Evolutionary conservation across 2,113 vertebrate genomes (phyloP).

Genomic region (Petromus typicus): DNA sequence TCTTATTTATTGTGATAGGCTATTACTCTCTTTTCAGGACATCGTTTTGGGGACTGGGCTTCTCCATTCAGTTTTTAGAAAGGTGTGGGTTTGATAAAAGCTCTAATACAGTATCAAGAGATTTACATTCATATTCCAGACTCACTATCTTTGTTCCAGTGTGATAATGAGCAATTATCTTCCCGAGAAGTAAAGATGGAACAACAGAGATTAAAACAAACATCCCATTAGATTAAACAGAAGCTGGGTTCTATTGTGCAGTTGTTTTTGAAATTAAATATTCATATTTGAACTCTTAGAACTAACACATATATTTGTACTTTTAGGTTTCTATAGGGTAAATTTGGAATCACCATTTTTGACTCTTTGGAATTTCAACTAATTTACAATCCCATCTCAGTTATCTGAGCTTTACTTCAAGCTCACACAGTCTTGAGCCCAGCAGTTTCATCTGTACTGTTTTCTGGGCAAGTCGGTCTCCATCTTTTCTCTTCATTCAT

Average conservation of each 20-base stretch:
- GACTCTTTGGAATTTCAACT: neutral
- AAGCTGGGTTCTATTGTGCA: neutral
- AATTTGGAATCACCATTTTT: neutral
- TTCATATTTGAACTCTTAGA: slow-evolving; percentile 2
- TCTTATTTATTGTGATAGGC: neutral
- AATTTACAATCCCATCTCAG: neutral
- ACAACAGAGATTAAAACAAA: neutral
- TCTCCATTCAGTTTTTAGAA: neutral
- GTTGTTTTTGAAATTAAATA: slow-evolving; percentile 5
- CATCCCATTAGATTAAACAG: neutral
- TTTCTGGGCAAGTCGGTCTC: neutral
- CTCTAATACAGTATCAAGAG: neutral
- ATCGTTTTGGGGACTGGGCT: neutral
- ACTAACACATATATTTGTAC: neutral
- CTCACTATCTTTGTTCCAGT: neutral
- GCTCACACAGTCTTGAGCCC: neutral
- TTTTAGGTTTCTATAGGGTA: neutral
- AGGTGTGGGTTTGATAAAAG: neutral
- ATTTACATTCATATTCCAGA: neutral
- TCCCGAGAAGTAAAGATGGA: neutral
- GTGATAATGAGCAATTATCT: neutral
- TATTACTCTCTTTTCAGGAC: neutral
- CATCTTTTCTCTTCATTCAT: neutral
- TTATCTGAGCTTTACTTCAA: neutral
- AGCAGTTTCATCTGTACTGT: neutral